Conservation (phyloP, 2,888 invertebrate species). For the Thereva unica region DNA sequence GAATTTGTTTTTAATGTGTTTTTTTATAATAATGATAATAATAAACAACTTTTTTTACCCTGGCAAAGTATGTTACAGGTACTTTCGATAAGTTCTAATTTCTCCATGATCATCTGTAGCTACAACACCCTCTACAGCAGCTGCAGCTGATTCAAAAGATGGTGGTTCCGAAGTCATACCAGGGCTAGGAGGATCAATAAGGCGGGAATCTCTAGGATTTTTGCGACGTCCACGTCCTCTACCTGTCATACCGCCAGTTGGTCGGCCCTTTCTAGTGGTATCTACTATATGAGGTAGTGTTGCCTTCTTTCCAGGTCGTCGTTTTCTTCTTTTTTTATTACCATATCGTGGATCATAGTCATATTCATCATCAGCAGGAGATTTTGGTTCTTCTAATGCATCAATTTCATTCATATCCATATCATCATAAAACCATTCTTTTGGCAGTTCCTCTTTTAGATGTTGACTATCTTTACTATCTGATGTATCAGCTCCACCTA, state of each 20-base stretch:
- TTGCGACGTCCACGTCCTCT: constrained; percentile 51
- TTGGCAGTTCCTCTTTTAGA: constrained; percentile 76
- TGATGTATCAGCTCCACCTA: constrained; percentile 59
- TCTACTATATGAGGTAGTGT: constrained; percentile 35
- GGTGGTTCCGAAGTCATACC: constrained; percentile 55
- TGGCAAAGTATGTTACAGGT: constrained; percentile 52
- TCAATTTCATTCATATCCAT: constrained; percentile 89
- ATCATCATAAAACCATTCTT: constrained; percentile 91
- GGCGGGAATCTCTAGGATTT: constrained; percentile 34
- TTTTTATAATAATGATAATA: constrained; percentile 6
- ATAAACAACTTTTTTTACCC: constrained; percentile 14
- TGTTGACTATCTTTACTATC: constrained; percentile 83
- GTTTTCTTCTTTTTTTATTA: constrained; percentile 57
- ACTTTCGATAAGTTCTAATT: constrained; percentile 56
- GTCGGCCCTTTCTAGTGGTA: constrained; percentile 40
- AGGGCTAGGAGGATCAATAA: constrained; percentile 52
- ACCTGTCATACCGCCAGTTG: constrained; percentile 47
- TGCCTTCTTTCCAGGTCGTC: constrained; percentile 53
- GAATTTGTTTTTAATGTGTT: constrained; percentile 5
- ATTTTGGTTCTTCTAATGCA: constrained; percentile 87
- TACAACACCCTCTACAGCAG: constrained; percentile 51
- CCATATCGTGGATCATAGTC: constrained; percentile 74
- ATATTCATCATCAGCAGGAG: constrained; percentile 89
- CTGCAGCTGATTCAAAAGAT: constrained; percentile 57
- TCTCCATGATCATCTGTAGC: constrained; percentile 46